Conservation (phyloP, 1,140 invertebrate species). For the Holotrichia oblita region DNA sequence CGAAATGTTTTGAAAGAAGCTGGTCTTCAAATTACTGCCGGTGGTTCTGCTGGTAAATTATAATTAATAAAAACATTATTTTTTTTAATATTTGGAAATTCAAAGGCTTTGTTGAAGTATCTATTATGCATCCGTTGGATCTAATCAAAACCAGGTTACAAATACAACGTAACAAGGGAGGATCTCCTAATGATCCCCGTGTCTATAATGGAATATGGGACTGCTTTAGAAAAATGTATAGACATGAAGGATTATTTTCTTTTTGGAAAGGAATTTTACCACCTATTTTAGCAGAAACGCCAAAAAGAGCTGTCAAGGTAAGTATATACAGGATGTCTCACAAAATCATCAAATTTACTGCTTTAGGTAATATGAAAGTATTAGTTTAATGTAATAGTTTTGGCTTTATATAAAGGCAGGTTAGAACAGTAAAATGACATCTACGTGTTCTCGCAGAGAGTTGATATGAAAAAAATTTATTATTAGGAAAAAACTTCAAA, state of each 20-base stretch:
- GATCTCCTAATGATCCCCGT: constrained; percentile 62
- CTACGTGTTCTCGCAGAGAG: no score
- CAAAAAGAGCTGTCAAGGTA: constrained; percentile 90
- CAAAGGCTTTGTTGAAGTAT: constrained; percentile 91
- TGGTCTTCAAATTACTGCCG: constrained; percentile 84
- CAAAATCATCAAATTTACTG: no score
- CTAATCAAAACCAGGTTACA: constrained; percentile 90
- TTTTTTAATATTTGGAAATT: background rate
- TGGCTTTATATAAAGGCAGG: no score
- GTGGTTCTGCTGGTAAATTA: constrained; percentile 81
- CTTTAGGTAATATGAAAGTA: no score
- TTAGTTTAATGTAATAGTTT: no score
- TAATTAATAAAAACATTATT: background rate
- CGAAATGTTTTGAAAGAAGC: constrained; percentile 73
- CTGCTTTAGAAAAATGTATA: constrained; percentile 90
- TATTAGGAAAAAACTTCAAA: no score
- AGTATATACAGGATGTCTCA: constrained; percentile 23
- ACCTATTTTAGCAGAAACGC: constrained; percentile 93
- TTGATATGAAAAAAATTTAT: no score
- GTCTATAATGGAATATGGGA: constrained; percentile 84
- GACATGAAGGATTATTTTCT: constrained; percentile 79
- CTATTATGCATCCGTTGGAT: constrained; percentile 95
- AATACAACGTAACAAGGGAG: constrained; percentile 68
- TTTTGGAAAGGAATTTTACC: constrained; percentile 94
- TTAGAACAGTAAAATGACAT: no score